phyloP scores from a whole-genome alignment of 1,140 invertebrate species.

The Apis mellifera region DNA sequence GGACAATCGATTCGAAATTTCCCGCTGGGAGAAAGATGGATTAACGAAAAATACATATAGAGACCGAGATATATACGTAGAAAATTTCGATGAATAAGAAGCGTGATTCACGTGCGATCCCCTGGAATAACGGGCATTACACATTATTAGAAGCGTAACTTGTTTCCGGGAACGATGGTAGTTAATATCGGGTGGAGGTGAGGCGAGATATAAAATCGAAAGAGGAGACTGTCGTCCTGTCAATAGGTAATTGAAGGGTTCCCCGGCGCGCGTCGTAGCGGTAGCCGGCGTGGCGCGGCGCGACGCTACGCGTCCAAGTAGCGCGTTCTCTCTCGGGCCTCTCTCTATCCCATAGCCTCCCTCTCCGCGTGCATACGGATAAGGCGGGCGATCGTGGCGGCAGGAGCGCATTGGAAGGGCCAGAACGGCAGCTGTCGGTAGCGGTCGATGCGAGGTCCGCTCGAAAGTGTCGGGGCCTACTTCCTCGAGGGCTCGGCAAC shows the following conservation, averaged over 20 bases:
- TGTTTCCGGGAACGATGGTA: constrained; percentile 33
- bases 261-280: constrained; percentile 5
- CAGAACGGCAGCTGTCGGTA: constrained; percentile 47
- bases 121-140: constrained; percentile 10
- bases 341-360: neutral
- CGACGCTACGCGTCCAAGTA: neutral
- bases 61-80: too few relatives aligned
- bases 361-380: constrained; percentile 37
- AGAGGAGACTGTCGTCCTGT: neutral
- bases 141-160: constrained; percentile 14
- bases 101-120: constrained; percentile 45
- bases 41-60: neutral
- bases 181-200: constrained; percentile 19
- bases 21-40: neutral
- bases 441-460: constrained; percentile 40
- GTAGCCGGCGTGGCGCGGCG: neutral
- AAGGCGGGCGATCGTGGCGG: constrained; percentile 48
- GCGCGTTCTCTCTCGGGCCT: neutral
- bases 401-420: constrained; percentile 49
- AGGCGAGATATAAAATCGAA: constrained; percentile 38
- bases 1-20: neutral
- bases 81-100: neutral
- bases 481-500: constrained; percentile 55
- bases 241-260: constrained; percentile 10
- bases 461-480: constrained; percentile 11